Base-by-base conservation (phyloP, 2,888 invertebrate genomes). In the Phalera bucephala region DNA sequence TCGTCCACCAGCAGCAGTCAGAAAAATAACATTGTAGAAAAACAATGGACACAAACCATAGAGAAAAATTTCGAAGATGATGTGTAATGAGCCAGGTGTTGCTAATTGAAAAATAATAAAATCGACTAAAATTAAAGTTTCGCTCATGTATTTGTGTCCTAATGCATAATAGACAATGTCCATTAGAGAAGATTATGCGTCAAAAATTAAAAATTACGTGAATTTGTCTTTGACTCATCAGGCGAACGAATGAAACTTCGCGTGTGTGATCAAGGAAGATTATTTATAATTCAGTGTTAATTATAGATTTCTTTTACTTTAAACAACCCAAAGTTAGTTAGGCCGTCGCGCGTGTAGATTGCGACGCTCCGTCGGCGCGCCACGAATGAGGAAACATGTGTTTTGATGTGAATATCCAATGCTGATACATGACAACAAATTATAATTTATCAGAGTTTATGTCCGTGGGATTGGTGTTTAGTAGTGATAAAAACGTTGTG, bases 1-100 rank as follows among this genome's bases (percentile, higher is more conserved):
- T 81, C 83, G 84, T 85, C 78, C 82, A 85, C 85, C 82, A 85
- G 76, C 83, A 85, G 78, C 81, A 86, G 75, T 88, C 88, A 89
- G 84, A 87, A 88, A 89, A 90, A 90, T 89, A 90, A 90, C 90
- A 90, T 89, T 88, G 87, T 86, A 86, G 87, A 89, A 90, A 89
- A 90, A 90, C 89, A 90, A 90, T 90, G 90, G 88, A 83, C 86
- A 80, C 75, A 73, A 72, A 68, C 85, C 87, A 87, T 83, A 86
- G 83, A 84, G 81, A 67, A 85, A 67, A 78, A 75, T 80, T 80
- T 80, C 52, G 70, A 80, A 79, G 86, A 72, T 86, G 86, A 87
- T 87, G 85, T 88, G 86, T 86, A 86, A 84, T 78, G 48, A 67
- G 63, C 57, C 36, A 39, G 47, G 50, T 73, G 58, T 72, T 72